These are phyloP conservation scores for Electrophaes corylata DNA, from an alignment of 2,888 invertebrate species.

Conservation along the genomic window DNA sequence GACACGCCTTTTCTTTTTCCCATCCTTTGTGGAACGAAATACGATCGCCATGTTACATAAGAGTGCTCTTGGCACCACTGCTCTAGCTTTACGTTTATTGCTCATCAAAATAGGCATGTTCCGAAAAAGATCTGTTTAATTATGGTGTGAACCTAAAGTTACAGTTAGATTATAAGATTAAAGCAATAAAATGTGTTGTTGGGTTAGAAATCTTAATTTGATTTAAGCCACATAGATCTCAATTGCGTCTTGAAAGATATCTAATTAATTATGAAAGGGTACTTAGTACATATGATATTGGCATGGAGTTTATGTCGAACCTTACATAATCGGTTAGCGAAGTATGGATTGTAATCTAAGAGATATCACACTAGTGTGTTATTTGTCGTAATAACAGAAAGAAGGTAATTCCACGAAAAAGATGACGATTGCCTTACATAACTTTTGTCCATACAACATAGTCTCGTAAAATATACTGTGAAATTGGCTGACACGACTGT, in stretches of 20 bases:
- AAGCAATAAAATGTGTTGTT: constrained; percentile 8
- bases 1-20: constrained; percentile 36
- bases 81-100: constrained; percentile 25
- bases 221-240: background rate
- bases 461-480: too few species aligned
- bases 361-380: too few species aligned
- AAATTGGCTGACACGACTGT: too few species aligned
- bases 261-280: too few species aligned
- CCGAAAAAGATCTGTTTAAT: constrained; percentile 25
- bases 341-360: too few species aligned
- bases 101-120: constrained; percentile 24
- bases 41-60: constrained; percentile 34
- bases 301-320: too few species aligned
- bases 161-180: constrained; percentile 19
- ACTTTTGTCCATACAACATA: too few species aligned
- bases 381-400: too few species aligned
- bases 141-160: constrained; percentile 22
- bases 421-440: too few species aligned
- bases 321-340: too few species aligned
- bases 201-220: constrained; percentile 5
- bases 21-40: constrained; percentile 37
- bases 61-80: constrained; percentile 30
- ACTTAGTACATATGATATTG: too few species aligned
- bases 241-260: background rate
- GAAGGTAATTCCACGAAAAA: too few species aligned